A percentile compares a stretch with the other conserved stretches of the same genome.
phyloP scores from a whole-genome alignment of 2,797 vertebrate genomes.

The Eremophila alpestris region DNA sequence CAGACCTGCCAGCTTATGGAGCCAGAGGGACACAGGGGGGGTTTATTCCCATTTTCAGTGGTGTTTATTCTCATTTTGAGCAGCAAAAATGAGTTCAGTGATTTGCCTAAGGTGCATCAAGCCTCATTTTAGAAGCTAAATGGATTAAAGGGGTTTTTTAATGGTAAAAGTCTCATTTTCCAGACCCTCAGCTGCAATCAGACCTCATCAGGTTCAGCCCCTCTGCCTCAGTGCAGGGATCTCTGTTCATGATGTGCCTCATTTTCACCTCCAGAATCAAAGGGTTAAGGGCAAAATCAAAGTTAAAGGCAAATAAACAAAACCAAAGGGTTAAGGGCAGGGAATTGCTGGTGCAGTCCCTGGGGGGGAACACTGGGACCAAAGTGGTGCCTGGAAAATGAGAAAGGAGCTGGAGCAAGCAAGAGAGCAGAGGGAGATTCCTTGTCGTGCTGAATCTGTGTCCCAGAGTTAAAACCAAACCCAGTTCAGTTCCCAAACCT shows the following conservation, averaged over 20 bases:
- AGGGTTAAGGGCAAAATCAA: too few relatives aligned
- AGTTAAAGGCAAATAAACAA: too few relatives aligned
- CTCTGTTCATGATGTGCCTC: neutral
- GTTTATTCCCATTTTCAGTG: neutral
- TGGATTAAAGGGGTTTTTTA: neutral
- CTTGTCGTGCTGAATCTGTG: fast-evolving
- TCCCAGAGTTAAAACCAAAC: neutral
- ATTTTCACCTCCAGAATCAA: neutral
- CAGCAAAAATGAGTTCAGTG: neutral
- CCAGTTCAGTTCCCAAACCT: neutral
- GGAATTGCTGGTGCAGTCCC: neutral
- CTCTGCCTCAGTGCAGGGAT: neutral
- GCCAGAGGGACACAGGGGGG: neutral
- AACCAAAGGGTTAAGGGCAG: neutral
- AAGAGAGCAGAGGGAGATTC: neutral
- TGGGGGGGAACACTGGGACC: neutral
- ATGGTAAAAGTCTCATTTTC: neutral
- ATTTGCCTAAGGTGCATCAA: neutral
- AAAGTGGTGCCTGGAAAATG: neutral
- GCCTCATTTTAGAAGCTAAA: neutral
- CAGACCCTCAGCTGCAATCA: neutral
- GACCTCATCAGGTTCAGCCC: neutral
- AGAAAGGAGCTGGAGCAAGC: neutral
- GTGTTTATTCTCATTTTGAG: neutral
- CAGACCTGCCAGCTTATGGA: too few relatives aligned